Conservation (phyloP, 2,113 vertebrate species). For the Nibea albiflora region DNA sequence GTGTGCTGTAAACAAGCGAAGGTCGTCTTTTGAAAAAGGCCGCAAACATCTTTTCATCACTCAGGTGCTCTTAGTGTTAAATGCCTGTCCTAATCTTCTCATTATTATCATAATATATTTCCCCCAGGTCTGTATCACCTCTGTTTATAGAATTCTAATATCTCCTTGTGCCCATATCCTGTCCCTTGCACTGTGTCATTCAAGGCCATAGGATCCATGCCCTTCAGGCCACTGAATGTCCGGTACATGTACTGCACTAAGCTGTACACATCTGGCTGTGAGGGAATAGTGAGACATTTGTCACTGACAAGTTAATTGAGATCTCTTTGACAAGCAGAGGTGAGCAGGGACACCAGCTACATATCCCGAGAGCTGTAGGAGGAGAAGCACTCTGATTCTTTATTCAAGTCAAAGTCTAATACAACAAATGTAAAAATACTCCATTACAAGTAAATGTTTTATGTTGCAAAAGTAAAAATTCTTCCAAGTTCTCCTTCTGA, state of each 20-base stretch:
- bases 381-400: not conserved
- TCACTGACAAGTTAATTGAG: conserved; percentile 45
- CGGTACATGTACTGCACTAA: not conserved
- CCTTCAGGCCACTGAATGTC: conserved; percentile 14
- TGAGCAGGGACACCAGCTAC: not conserved
- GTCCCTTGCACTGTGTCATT: not conserved
- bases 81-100: not conserved
- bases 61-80: not conserved
- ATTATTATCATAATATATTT: not conserved
- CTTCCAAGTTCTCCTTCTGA: no score
- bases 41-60: not conserved
- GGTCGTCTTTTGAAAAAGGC: not conserved
- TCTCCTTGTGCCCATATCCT: not conserved
- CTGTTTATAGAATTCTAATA: not conserved
- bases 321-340: conserved; percentile 35
- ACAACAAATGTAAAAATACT: not conserved
- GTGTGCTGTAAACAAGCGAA: conserved; percentile 1
- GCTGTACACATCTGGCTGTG: conserved; percentile 6
- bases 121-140: not conserved
- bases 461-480: not conserved
- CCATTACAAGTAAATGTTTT: not conserved
- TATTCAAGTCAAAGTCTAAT: not conserved
- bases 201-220: not conserved
- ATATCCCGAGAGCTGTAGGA: not conserved
- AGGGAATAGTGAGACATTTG: conserved; percentile 40